Base-by-base conservation (phyloP, 1,140 invertebrate species). In the Triops cancriformis region DNA sequence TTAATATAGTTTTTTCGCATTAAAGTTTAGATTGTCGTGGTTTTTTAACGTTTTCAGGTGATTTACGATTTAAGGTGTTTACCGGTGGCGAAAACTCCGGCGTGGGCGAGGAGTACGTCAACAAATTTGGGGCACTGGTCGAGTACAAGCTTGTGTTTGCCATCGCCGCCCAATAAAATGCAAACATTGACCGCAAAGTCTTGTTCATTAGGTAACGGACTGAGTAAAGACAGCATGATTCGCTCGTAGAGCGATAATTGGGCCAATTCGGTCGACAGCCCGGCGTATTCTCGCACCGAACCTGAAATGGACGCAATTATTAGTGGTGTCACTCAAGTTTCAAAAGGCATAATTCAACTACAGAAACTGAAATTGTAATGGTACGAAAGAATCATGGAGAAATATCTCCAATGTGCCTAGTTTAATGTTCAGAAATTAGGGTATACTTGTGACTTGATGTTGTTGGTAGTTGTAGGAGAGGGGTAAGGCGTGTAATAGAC, bases 101-200 rank as follows among this genome's bases (percentile, higher is more conserved):
- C 91, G 86, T 99, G 97, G 0, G 94, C 95, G 75, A 98, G 83
- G 1, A 99, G 86, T 78, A 95, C 91, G 80, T 94, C 93, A 73
- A 98, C 84, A 37, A 99, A 87, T 80, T 93, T 89, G 1, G 94
- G 94, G 81, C 91, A 92, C 80, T 93, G 91, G 37, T 90, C 89
- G 31, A 98, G 85, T 79, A 94, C 91, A 41, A 99, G 85, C 5
- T 92, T 90, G 82, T 96, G 93, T 76, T 93, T 92, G 43, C 94
- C 93, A 83, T 98, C 96, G 81, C 96, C 97, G 26, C 95, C 96
- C 79, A 99, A 86, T 74, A 99, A 86, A 0, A 95, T 97, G 84
- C 96, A 98, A 0, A 98, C 94, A 85, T 99, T 98, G 76, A 99
- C 92, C 3, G 96, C 96, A 86, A 99, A 97, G 84, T 99, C 97